phyloP scores from a whole-genome alignment of 35 echinoderm and acorn worm species.

The Chiridota heheva region DNA sequence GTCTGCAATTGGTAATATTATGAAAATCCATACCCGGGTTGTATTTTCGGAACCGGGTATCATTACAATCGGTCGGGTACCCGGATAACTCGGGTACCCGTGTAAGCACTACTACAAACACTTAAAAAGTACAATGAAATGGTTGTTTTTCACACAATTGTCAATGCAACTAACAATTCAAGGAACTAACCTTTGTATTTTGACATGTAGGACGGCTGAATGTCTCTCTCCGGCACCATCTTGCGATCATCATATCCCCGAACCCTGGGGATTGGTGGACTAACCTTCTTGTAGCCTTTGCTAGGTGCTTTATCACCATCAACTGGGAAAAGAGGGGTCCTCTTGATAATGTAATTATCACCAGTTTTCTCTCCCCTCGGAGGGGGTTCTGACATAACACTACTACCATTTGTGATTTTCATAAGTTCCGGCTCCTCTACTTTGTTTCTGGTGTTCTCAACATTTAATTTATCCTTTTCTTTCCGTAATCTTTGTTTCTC shows the following conservation, averaged over 20 bases:
- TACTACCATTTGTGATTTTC: conserved; percentile 35
- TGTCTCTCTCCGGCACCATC: conserved; percentile 64
- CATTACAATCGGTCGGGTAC: too few species aligned
- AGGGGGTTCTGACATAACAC: not conserved
- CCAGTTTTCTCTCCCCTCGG: not conserved
- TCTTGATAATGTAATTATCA: not conserved
- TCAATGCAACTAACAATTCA: too few species aligned
- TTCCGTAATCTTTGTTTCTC: conserved; percentile 39
- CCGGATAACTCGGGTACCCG: too few species aligned
- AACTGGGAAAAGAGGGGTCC: not conserved
- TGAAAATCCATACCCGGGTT: too few species aligned
- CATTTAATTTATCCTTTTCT: conserved; percentile 52
- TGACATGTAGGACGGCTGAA: conserved; percentile 62
- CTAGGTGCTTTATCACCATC: not conserved
- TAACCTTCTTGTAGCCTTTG: not conserved
- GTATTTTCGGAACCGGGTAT: too few species aligned
- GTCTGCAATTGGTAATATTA: too few species aligned
- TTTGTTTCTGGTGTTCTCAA: conserved; percentile 16
- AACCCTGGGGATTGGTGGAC: not conserved
- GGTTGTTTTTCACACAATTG: too few species aligned
- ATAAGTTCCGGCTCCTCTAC: not conserved
- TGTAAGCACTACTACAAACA: too few species aligned
- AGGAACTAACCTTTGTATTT: conserved; percentile 74
- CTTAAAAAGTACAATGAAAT: too few species aligned
- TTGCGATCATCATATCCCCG: conserved; percentile 42